phyloP scores from a whole-genome alignment of 2,888 invertebrate genomes.

The Adela reaumurella region DNA sequence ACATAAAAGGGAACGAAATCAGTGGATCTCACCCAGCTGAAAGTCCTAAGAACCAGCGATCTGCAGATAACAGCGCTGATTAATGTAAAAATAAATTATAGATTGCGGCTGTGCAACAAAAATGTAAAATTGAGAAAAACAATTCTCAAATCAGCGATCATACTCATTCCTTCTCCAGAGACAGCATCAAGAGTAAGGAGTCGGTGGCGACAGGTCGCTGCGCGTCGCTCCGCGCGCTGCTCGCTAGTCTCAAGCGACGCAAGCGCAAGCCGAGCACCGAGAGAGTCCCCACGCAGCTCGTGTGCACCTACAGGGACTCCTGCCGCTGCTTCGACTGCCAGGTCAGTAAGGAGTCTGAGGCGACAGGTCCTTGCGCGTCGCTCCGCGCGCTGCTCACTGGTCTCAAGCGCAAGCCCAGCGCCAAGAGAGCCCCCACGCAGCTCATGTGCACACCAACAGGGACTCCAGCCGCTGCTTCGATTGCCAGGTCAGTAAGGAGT shows the following conservation, averaged over 20 bases:
- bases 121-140: too few species aligned
- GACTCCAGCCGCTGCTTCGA: conserved; percentile 42
- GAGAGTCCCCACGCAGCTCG: conserved; percentile 25
- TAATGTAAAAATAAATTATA: too few species aligned
- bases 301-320: conserved; percentile 38
- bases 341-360: conserved; percentile 15
- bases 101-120: too few species aligned
- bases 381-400: conserved; percentile 28
- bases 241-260: conserved; percentile 26
- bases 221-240: conserved; percentile 23
- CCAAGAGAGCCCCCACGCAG: conserved; percentile 26
- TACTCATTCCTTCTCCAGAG: conserved; percentile 13
- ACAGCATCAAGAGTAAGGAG: conserved; percentile 16
- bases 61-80: too few species aligned
- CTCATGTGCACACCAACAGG: conserved; percentile 33
- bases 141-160: too few species aligned
- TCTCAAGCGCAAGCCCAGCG: conserved; percentile 21
- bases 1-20: too few species aligned
- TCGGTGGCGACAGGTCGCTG: conserved; percentile 15
- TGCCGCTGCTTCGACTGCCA: conserved; percentile 42
- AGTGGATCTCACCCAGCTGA: too few species aligned
- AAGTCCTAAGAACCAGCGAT: too few species aligned
- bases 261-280: conserved; percentile 25
- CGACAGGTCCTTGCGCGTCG: conserved; percentile 18
- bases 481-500: conserved; percentile 25